Base-by-base conservation (phyloP, 2,797 vertebrate species). In the Intellagama lesueurii region DNA sequence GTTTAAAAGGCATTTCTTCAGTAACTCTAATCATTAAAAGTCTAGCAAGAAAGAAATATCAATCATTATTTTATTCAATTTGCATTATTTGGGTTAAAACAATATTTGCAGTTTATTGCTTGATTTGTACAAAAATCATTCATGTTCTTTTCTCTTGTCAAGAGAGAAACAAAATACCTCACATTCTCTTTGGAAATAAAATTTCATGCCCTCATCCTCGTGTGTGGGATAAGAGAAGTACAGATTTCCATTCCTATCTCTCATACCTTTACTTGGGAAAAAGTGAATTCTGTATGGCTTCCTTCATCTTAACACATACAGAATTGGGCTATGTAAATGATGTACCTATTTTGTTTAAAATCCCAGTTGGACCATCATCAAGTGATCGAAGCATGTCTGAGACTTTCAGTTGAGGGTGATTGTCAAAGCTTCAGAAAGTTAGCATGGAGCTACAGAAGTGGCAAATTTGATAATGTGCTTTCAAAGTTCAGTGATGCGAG, bases 401-500 rank as follows among this genome's bases (percentile, higher is more conserved):
- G 9, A 44, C 12, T 64, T 64, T 64, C 60, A 64, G 60, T 64
- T 64, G 60, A 64, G 60, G 60, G 60, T 16, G 60, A 64, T 64
- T 64, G 60, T 64, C 52, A 56, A 56, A 86, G 77, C 30, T 83
- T 90, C 89, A 47, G 78, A 91, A 93, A 93, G 77, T 3, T 89
- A 88, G 88, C 72, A 76, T 89, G 60, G 85, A n/a, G 90, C 44
- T 60, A 87, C 24, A n/a, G 11, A 32, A 81, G 7, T 32, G 87
- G 79, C 86, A 7, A 35, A 7, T 1, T 8, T 1, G 35, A 70
- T 77, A 87, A 24, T 56, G 4, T 30, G 22, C n/a, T 9, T 70
- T 44, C 66, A 83, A 84, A 35, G 35, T 68, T 81, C 64, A 87
- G 85, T 75, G 87, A 75, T 88, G 91, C 89, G 93, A 83, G 89